Percentiles rank a stretch among this genome's conserved stretches.
Evolutionary conservation across 2,888 invertebrate species (phyloP).

Genomic region (Chymomyza amoena): DNA sequence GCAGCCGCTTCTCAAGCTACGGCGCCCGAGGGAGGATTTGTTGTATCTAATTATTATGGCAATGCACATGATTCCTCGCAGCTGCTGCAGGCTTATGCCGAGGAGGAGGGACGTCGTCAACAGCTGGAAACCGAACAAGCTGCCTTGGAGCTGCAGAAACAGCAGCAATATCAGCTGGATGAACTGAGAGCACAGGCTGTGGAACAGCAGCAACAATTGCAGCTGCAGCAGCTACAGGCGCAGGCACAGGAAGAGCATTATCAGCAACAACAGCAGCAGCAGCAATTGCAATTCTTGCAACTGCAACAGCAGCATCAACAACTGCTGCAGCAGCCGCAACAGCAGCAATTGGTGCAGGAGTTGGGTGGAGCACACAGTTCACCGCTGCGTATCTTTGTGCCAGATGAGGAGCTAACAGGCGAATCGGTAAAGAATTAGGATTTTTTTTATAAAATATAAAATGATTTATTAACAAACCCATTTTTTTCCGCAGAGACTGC

Average conservation of each 20-base stretch:
- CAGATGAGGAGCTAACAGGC: slow-evolving; percentile 76
- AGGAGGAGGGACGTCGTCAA: slow-evolving; percentile 73
- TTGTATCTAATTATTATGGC: slow-evolving; percentile 76
- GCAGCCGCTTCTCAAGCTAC: slow-evolving; percentile 49
- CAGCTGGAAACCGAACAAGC: slow-evolving; percentile 71
- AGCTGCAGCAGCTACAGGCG: slow-evolving; percentile 44
- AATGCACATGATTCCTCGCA: slow-evolving; percentile 74
- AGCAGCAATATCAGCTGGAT: slow-evolving; percentile 45
- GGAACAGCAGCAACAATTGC: slow-evolving; percentile 47
- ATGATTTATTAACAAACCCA: no score
- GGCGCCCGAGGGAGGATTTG: slow-evolving; percentile 72
- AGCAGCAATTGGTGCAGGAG: slow-evolving; percentile 67
- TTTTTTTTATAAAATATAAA: background rate
- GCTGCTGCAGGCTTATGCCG: slow-evolving; percentile 72
- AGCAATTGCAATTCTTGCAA: slow-evolving; percentile 61
- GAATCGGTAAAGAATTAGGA: slow-evolving; percentile 52
- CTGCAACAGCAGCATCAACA: slow-evolving; percentile 51
- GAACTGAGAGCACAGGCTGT: slow-evolving; percentile 41
- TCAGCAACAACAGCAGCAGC: slow-evolving; percentile 47
- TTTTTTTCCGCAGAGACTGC: slow-evolving; percentile 72
- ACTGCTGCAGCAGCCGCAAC: slow-evolving; percentile 31
- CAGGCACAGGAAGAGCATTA: slow-evolving; percentile 35
- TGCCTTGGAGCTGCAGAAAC: slow-evolving; percentile 66
- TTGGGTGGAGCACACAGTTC: slow-evolving; percentile 64
- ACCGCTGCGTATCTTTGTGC: slow-evolving; percentile 80